phyloP scores from a whole-genome alignment of 2,888 invertebrate species.

The Bursaphelenchus okinawaensis region DNA sequence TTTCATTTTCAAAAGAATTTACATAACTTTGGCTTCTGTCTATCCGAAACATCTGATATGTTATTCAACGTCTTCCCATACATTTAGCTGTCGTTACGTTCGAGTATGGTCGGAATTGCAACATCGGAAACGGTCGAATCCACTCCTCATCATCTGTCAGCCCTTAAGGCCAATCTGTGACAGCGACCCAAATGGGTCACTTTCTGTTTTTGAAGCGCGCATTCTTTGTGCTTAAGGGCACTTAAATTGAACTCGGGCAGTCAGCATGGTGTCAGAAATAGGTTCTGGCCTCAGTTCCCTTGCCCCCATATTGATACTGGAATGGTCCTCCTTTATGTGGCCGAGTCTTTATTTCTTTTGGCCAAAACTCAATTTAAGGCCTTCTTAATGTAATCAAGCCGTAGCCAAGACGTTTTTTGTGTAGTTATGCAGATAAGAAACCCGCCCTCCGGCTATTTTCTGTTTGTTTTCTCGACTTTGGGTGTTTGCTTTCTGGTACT shows the following conservation, averaged over 20 bases:
- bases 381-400: neutral
- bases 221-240: neutral
- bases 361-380: neutral
- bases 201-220: neutral
- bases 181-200: neutral
- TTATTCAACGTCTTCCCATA: too few relatives aligned
- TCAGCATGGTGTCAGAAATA: neutral
- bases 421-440: too few relatives aligned
- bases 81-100: too few relatives aligned
- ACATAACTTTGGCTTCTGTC: too few relatives aligned
- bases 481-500: too few relatives aligned
- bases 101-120: too few relatives aligned
- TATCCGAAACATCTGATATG: too few relatives aligned
- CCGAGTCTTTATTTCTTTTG: neutral
- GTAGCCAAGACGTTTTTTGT: neutral
- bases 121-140: neutral
- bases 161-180: neutral
- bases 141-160: neutral
- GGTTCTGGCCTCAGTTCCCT: neutral
- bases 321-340: too few relatives aligned
- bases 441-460: neutral
- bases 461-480: neutral
- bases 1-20: too few relatives aligned
- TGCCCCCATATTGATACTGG: neutral
- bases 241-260: neutral